These are phyloP conservation scores for Platyura marginata DNA, from an alignment of 1,140 invertebrate genomes.

Conservation along the genomic window DNA sequence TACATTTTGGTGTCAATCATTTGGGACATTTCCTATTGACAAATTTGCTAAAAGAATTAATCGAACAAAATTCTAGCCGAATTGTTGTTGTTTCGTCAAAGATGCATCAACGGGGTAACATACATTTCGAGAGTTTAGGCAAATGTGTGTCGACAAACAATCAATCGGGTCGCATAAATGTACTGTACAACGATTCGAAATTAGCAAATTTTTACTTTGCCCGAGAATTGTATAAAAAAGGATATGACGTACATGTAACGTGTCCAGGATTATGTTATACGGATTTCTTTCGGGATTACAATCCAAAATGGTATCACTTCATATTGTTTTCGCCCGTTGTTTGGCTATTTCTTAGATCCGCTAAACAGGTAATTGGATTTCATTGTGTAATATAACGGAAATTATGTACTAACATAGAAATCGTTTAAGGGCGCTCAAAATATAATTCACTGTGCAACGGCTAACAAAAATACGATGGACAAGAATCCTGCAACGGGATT, in stretches of 20 bases:
- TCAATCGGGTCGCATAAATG: constrained; percentile 33
- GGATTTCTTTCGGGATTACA: constrained; percentile 46
- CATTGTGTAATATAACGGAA: no score
- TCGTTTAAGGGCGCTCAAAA: constrained; percentile 54
- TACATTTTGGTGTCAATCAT: constrained; percentile 63
- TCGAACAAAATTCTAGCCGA: constrained; percentile 42
- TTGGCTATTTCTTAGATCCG: constrained; percentile 46
- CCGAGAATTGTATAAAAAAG: constrained; percentile 23
- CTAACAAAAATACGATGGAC: constrained; percentile 11
- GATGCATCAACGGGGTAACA: constrained; percentile 27
- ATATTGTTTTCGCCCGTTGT: constrained; percentile 47
- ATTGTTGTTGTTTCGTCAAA: constrained; percentile 32
- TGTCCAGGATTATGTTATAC: constrained; percentile 78
- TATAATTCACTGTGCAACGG: constrained; percentile 52
- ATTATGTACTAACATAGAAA: no score
- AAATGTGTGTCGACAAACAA: constrained; percentile 22
- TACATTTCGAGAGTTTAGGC: constrained; percentile 53
- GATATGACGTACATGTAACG: constrained; percentile 50
- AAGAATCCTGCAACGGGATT: constrained; percentile 35
- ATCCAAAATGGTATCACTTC: constrained; percentile 48
- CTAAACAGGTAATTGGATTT: constrained; percentile 56
- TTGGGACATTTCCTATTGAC: constrained; percentile 74
- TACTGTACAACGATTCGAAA: constrained; percentile 63
- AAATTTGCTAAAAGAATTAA: constrained; percentile 46
- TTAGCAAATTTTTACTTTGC: constrained; percentile 53